phyloP scores from a whole-genome alignment of 2,797 vertebrate genomes.

The Apogon hyalosoma region DNA sequence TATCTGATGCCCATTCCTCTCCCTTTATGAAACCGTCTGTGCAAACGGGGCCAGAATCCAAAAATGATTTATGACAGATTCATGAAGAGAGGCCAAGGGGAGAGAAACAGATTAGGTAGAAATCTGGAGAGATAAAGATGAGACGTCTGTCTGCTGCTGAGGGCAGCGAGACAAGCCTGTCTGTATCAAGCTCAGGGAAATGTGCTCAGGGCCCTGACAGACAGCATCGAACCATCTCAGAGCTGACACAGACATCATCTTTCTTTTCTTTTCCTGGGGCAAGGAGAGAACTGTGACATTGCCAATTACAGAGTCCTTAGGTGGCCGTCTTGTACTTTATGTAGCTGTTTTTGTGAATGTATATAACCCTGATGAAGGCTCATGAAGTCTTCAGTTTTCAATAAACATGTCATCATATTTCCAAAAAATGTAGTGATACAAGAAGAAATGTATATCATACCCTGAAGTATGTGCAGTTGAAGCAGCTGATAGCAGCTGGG shows the following conservation, averaged over 20 bases:
- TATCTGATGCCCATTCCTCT: slow-evolving; percentile 79
- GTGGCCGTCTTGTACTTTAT: slow-evolving; percentile 65
- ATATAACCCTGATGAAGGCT: slow-evolving; percentile 38
- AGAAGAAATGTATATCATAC: slow-evolving; percentile 52
- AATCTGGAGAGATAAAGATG: slow-evolving; percentile 87
- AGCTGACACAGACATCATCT: slow-evolving; percentile 81
- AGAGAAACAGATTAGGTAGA: slow-evolving; percentile 85
- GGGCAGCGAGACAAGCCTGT: slow-evolving; percentile 82
- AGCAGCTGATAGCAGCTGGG: slow-evolving; percentile 64
- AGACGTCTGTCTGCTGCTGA: slow-evolving; percentile 83
- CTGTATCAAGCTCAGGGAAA: slow-evolving; percentile 82
- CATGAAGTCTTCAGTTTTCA: slow-evolving; percentile 35
- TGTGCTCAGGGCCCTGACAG: slow-evolving; percentile 83
- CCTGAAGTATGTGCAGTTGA: slow-evolving; percentile 46
- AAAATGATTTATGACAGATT: slow-evolving; percentile 88
- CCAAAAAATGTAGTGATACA: slow-evolving; percentile 38
- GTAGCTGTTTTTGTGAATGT: slow-evolving; percentile 54
- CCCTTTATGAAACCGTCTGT: slow-evolving; percentile 82
- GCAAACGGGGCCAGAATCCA: slow-evolving; percentile 81
- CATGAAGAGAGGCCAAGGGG: slow-evolving; percentile 83
- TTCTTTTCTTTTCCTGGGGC: slow-evolving; percentile 74
- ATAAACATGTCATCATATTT: slow-evolving; percentile 54
- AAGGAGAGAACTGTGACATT: slow-evolving; percentile 77
- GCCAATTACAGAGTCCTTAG: slow-evolving; percentile 75
- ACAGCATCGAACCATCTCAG: slow-evolving; percentile 80